These are phyloP conservation scores for Lumbricus terrestris DNA, from an alignment of 2,888 invertebrate genomes.

Conservation along the genomic window DNA sequence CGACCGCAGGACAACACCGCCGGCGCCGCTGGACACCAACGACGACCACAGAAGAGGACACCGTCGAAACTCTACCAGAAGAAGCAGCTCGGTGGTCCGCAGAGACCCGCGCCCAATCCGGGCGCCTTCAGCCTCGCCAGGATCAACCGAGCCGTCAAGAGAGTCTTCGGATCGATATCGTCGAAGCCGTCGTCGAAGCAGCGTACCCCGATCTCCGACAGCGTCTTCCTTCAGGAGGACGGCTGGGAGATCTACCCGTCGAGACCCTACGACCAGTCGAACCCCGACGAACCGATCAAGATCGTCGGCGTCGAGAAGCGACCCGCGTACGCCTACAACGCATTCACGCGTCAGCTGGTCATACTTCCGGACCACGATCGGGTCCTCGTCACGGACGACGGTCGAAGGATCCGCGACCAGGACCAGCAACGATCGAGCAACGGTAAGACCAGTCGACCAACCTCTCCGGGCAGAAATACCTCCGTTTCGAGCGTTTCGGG, in stretches of 20 bases:
- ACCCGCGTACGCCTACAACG: slow-evolving; percentile 27
- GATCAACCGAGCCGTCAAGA: neutral
- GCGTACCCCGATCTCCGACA: neutral
- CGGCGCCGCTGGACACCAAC: no score
- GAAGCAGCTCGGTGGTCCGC: neutral
- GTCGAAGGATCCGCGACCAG: slow-evolving; percentile 19
- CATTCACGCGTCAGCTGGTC: slow-evolving; percentile 20
- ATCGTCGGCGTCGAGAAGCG: slow-evolving; percentile 20
- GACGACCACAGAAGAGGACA: neutral
- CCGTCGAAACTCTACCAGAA: slow-evolving; percentile 5
- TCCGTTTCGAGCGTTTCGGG: no score
- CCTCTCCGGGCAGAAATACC: no score
- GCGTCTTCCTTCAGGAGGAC: slow-evolving; percentile 3
- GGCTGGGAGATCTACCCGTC: slow-evolving; percentile 26
- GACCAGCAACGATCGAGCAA: no score
- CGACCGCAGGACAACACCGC: neutral
- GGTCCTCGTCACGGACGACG: slow-evolving; percentile 25
- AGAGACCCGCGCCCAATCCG: neutral
- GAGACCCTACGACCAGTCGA: neutral
- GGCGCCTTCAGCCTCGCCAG: slow-evolving; percentile 7
- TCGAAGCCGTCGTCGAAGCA: neutral
- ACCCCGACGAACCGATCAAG: slow-evolving; percentile 18
- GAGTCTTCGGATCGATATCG: neutral
- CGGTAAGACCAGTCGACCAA: no score
- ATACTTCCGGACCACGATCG: slow-evolving; percentile 26